Evolutionary conservation across 2,113 vertebrate genomes (phyloP), one percentile per base, ranked within the genome.

Genomic region (Nipponia nippon): DNA sequence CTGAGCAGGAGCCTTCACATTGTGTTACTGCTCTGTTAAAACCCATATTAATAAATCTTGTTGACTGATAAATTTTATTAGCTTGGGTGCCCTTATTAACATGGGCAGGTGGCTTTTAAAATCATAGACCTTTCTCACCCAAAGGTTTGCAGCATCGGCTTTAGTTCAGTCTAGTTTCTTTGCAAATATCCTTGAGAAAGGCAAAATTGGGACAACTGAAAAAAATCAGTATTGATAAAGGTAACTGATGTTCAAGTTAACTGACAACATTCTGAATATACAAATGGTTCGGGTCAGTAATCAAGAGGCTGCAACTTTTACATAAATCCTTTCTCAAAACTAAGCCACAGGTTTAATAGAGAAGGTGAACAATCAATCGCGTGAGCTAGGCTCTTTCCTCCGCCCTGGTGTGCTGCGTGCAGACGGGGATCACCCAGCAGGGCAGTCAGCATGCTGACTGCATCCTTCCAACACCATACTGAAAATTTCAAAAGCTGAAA

Each of bases 341-440:
- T 49, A 50, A 71, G 34, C 23, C 8, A 13, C 2, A 44, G 30
- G 18, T 70, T 75, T 59, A 40, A 72, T 0, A 58, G 44, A 59
- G 25, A 78, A 62, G 9, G 34, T 62, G 34, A 82, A 66, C 10
- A 75, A 61, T 8, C 6, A 47, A 10, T 23, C 0, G 1, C 0
- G 0, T 19, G 42, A 63, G 15, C n/a, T 19, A 6, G 34, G 50
- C 29, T 58, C 29, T 18, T 32, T 66, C 17, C 56, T 55, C 15
- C 0, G 0, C 27, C 21, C 47, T 26, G 26, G 7, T 34, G 58
- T 29, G 69, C 73, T 59, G 53, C 0, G 0, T 2, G 8, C n/a
- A 36, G 32, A 26, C 3, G 13, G 55, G 46, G 63, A 62, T 59
- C 29, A 30, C 18, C 32, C 2, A 11, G 46, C 42, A 58, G 27